Evolutionary conservation across 1,140 invertebrate genomes (phyloP), one percentile per base, ranked within the genome.

Genomic region (Dufourea novaeangliae): DNA sequence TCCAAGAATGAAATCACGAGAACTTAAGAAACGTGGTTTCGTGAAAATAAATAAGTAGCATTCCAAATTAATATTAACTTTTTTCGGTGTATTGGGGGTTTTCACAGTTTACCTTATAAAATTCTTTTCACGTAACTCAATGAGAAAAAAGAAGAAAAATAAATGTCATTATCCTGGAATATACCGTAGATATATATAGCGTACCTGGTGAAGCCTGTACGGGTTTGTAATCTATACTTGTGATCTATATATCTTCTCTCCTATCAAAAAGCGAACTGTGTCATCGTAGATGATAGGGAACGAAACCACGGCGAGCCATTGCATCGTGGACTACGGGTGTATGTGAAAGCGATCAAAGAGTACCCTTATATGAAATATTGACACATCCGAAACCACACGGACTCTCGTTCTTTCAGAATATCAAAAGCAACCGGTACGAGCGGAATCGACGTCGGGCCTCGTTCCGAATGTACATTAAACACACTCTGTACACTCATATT

Each of bases 341-440:
- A n/a, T n/a, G 44, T 44, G 39, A n/a, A 44, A 32, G 34, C 74
- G 52, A 77, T 81, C 39, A 82, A 76, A 77, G 46, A 34, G 7
- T 54, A 25, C 46, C 41, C 2, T 41, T 62, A 41, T 68, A 46
- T 20, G 46, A 73, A 52, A 39, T 79, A 79, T 79, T 17, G 41
- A 69, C 46, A 41, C 32, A 12, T 68, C 1, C 11, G 10, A 39
- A 27, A 22, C 1, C 50, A 46, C 34, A 34, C 32, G 50, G 3
- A n/a, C 29, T 22, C 27, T 14, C 3, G 27, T 32, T 37, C 57
- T 37, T 34, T 14, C 32, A 17, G n/a, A 50, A 37, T 39, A 39
- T 63, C 17, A 10, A 59, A 34, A 39, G 41, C 12, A 8, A 34
- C 10, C 39, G 25, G 62, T n/a, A 62, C 29, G 57, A 69, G 75